Percentiles rank a stretch among this genome's conserved stretches.
phyloP scores from a whole-genome alignment of 2,888 invertebrate species.

The Cataglyphis rosenhaueri region DNA sequence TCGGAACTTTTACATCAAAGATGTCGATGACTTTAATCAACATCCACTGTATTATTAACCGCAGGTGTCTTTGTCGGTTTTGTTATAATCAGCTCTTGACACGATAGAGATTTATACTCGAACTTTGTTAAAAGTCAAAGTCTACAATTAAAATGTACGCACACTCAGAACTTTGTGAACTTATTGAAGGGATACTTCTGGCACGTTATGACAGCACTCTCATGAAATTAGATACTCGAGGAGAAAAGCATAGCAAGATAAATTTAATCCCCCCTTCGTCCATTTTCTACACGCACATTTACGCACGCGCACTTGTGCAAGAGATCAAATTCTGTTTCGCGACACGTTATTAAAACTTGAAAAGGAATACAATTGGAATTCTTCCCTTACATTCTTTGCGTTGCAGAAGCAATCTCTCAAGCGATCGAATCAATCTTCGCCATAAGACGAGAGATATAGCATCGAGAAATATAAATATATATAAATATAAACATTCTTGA shows the following conservation, averaged over 20 bases:
- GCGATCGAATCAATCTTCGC: neutral
- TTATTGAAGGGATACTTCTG: conserved; percentile 1
- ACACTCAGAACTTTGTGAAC: neutral
- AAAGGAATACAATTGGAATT: neutral
- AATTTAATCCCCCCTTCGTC: conserved; percentile 2
- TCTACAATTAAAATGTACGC: conserved; percentile 25
- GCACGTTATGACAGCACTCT: neutral
- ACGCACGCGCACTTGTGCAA: neutral
- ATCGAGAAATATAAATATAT: neutral
- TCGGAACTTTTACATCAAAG: conserved; percentile 34
- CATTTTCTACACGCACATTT: neutral
- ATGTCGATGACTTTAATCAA: conserved; percentile 26
- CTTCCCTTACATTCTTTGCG: neutral
- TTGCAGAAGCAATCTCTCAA: neutral
- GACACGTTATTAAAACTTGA: conserved; percentile 12
- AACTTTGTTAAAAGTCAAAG: conserved; percentile 40
- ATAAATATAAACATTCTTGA: neutral
- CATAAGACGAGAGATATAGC: neutral
- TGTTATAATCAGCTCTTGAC: conserved; percentile 17
- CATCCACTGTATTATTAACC: conserved; percentile 20
- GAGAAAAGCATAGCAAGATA: neutral
- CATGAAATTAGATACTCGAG: conserved; percentile 6
- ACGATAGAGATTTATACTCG: conserved; percentile 28
- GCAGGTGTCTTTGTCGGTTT: conserved; percentile 32
- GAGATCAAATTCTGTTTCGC: neutral